Evolutionary conservation across 2,888 invertebrate species (phyloP).

Genomic region (Darwinula stevensoni): DNA sequence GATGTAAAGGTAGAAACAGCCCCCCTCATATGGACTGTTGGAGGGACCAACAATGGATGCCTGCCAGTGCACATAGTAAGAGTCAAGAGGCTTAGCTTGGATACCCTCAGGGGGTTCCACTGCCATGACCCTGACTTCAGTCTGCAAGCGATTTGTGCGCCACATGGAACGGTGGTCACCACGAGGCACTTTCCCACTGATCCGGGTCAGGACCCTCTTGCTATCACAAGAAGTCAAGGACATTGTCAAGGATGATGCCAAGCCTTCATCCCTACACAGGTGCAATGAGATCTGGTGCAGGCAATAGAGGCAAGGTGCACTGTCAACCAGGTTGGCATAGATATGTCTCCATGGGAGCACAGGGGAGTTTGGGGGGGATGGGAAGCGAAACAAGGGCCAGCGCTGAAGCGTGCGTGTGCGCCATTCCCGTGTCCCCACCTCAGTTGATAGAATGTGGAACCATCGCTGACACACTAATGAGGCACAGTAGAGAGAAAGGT

Average conservation of each 20-base stretch:
- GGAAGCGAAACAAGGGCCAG: too few relatives aligned
- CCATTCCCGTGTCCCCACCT: conserved; percentile 51
- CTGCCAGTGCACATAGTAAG: conserved; percentile 66
- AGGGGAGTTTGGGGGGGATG: too few relatives aligned
- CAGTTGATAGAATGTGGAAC: conserved; percentile 44
- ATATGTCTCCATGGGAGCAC: too few relatives aligned
- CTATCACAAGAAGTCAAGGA: too few relatives aligned
- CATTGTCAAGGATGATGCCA: too few relatives aligned
- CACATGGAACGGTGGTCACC: conserved; percentile 19
- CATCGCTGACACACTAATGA: conserved; percentile 62
- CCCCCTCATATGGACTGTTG: conserved; percentile 68
- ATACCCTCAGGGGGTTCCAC: conserved; percentile 56
- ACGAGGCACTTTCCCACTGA: too few relatives aligned
- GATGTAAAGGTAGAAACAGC: conserved; percentile 5
- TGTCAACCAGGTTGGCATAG: conserved; percentile 55
- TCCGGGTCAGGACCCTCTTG: too few relatives aligned
- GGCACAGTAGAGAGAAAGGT: too few relatives aligned
- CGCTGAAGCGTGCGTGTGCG: conserved; percentile 36
- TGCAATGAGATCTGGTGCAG: conserved; percentile 52
- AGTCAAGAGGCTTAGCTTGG: conserved; percentile 45
- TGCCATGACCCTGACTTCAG: conserved; percentile 28
- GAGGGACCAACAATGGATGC: conserved; percentile 70
- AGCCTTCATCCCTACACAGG: too few relatives aligned
- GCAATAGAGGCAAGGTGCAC: conserved; percentile 59
- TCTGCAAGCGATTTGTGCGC: conserved; percentile 43